Conservation (phyloP, 2,888 invertebrate species). For the Calameuta filiformis region DNA sequence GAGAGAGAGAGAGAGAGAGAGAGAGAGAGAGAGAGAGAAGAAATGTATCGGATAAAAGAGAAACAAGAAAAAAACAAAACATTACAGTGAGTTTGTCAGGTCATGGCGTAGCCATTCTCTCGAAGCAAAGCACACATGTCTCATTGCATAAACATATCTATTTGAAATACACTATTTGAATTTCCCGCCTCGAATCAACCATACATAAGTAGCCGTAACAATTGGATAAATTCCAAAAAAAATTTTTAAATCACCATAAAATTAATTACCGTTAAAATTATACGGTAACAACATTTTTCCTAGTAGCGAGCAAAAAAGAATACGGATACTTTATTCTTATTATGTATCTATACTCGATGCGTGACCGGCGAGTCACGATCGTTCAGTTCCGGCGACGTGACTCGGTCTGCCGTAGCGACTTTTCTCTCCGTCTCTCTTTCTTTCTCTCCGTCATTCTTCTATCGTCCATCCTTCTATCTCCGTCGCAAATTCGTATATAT, state of each 20-base stretch:
- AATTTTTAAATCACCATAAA: background rate
- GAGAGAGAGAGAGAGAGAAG: background rate
- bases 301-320: background rate
- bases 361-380: slow-evolving; percentile 47
- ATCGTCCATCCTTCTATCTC: too few species aligned
- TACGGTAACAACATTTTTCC: background rate
- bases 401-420: slow-evolving; percentile 26
- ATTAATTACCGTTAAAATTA: background rate
- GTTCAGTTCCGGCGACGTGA: slow-evolving; percentile 58
- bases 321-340: background rate
- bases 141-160: background rate
- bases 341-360: slow-evolving; percentile 3
- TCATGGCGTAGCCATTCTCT: background rate
- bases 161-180: background rate
- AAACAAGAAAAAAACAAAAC: background rate
- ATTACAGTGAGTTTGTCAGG: background rate
- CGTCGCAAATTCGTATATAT: background rate
- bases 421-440: slow-evolving; percentile 22
- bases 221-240: background rate
- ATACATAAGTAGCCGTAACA: background rate
- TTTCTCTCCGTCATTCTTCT: too few species aligned
- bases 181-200: background rate
- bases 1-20: background rate
- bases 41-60: background rate
- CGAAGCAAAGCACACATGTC: background rate